Evolutionary conservation across 1,140 invertebrate genomes (phyloP).

Genomic region (Pachypsylla venusta): DNA sequence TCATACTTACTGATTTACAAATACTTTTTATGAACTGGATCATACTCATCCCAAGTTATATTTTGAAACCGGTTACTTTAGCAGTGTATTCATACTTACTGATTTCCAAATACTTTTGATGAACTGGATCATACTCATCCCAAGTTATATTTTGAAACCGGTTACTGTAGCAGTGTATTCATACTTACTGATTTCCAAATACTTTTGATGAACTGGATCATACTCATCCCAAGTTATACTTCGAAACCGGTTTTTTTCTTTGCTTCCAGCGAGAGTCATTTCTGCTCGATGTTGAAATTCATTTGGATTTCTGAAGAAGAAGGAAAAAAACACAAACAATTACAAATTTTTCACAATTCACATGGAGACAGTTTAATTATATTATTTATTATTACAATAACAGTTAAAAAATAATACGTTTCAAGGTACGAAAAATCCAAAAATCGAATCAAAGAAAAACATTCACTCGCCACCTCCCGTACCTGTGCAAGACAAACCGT

Average conservation of each 20-base stretch:
- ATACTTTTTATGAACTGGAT: no score
- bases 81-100: constrained; percentile 42
- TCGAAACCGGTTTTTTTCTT: constrained; percentile 66
- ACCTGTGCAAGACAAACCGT: no score
- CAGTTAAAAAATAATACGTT: no score
- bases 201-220: constrained; percentile 77
- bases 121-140: constrained; percentile 78
- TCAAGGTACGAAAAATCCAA: no score
- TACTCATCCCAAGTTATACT: constrained; percentile 79
- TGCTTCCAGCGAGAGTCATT: constrained; percentile 54
- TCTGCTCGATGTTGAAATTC: constrained; percentile 51
- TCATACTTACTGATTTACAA: no score
- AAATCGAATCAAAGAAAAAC: no score
- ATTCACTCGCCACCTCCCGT: no score
- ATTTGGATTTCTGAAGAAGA: constrained; percentile 63
- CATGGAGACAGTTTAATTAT: no score
- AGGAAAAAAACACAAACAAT: constrained; percentile 20
- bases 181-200: constrained; percentile 75
- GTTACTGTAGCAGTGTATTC: constrained; percentile 33
- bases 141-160: constrained; percentile 67
- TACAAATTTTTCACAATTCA: no score
- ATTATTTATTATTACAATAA: no score
- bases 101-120: constrained; percentile 86
- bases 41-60: constrained; percentile 78
- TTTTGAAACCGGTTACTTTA: constrained; percentile 50